Conservation (phyloP, 2,888 invertebrate genomes). For the Prosopocoilus inquinatus region DNA sequence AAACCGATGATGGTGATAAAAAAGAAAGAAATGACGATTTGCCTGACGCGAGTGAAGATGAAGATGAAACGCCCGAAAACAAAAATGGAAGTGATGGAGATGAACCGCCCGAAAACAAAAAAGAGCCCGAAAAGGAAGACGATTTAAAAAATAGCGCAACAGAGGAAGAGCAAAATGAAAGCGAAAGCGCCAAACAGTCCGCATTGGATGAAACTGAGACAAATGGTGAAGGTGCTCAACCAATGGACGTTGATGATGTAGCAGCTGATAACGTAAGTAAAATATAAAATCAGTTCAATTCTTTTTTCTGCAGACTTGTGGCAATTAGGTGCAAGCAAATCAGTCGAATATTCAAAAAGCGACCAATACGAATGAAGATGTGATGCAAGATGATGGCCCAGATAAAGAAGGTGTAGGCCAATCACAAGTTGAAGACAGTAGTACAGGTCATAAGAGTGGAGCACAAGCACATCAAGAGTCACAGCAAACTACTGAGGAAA, state of each 20-base stretch:
- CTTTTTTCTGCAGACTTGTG: constrained; percentile 11
- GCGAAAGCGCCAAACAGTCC: constrained; percentile 26
- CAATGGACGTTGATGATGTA: constrained; percentile 50
- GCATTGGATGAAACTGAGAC: constrained; percentile 37
- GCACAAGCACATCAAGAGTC: constrained; percentile 46
- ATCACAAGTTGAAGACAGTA: constrained; percentile 70
- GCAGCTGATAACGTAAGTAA: constrained; percentile 51
- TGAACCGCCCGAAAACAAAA: constrained; percentile 31
- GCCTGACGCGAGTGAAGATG: constrained; percentile 40
- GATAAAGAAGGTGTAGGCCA: constrained; percentile 71
- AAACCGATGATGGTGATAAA: constrained; percentile 30
- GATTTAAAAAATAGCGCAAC: constrained; percentile 22
- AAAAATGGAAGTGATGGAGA: constrained; percentile 38
- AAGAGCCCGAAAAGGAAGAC: constrained; percentile 37
- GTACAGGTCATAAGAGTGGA: constrained; percentile 66
- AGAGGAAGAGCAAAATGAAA: constrained; percentile 32
- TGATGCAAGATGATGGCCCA: constrained; percentile 60
- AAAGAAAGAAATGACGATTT: constrained; percentile 40
- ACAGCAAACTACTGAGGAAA: constrained; percentile 34
- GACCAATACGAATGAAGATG: constrained; percentile 50
- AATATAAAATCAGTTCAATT: not conserved
- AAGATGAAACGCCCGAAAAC: constrained; percentile 34
- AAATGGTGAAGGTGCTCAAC: constrained; percentile 28
- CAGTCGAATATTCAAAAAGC: constrained; percentile 39
- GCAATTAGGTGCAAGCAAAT: constrained; percentile 51